These are phyloP conservation scores for Sciurus vulgaris DNA, from an alignment of 2,797 vertebrate species.

Conservation along the genomic window DNA sequence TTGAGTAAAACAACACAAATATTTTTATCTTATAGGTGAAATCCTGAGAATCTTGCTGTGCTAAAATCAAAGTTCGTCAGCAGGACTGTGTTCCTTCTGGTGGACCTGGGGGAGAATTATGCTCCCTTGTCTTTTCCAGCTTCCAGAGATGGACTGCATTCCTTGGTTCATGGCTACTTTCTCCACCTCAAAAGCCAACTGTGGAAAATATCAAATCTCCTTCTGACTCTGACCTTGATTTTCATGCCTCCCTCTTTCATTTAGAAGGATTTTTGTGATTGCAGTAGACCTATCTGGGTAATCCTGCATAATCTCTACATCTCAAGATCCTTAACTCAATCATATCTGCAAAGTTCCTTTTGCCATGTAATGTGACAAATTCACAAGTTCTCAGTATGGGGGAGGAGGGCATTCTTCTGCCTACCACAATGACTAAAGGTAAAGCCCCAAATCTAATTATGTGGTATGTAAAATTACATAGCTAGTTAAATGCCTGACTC, in stretches of 20 bases:
- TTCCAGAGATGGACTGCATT: neutral
- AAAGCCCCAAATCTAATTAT: conserved; percentile 32
- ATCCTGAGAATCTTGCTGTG: neutral
- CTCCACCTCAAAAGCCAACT: neutral
- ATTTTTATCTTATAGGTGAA: neutral
- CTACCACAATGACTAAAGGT: neutral
- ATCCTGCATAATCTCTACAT: neutral
- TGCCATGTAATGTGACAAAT: neutral
- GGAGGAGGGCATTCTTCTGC: neutral
- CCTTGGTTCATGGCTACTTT: neutral
- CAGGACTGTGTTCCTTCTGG: neutral
- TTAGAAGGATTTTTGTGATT: neutral
- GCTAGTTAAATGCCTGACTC: neutral
- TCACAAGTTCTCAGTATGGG: neutral
- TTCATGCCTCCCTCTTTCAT: neutral
- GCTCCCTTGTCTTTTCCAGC: neutral
- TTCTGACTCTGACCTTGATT: neutral
- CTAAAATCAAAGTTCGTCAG: neutral
- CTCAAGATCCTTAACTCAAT: neutral
- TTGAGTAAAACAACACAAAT: neutral
- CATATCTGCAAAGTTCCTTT: neutral
- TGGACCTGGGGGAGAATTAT: neutral
- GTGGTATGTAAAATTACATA: conserved; percentile 2
- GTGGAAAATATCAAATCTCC: neutral
- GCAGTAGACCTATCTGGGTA: neutral